phyloP scores from a whole-genome alignment of 2,888 invertebrate species.

The Stenotaenia linearis region DNA sequence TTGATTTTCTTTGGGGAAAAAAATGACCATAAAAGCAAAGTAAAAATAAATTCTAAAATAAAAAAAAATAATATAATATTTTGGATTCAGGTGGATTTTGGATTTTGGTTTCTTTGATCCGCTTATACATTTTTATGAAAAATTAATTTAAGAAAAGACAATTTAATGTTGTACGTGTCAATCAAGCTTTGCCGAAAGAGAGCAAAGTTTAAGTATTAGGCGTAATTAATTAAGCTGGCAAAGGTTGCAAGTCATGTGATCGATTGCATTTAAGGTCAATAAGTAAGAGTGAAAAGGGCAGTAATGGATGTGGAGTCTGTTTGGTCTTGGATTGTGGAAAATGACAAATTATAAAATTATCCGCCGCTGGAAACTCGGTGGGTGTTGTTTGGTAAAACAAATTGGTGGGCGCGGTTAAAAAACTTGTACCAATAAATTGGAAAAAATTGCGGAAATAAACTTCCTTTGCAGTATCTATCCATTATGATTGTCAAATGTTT shows the following conservation, averaged over 20 bases:
- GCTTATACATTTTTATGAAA: background rate
- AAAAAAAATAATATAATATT: no score
- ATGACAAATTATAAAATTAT: background rate
- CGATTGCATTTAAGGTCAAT: background rate
- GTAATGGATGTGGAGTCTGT: background rate
- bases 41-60: no score
- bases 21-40: no score
- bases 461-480: no score
- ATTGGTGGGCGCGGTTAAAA: background rate
- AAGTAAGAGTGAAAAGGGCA: background rate
- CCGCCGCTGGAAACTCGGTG: background rate
- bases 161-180: background rate
- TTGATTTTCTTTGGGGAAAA: no score
- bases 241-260: background rate
- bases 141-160: background rate
- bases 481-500: no score
- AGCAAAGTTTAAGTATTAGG: background rate
- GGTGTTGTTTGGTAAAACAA: background rate
- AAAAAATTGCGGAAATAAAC: background rate
- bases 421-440: background rate
- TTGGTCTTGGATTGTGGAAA: background rate
- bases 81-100: background rate
- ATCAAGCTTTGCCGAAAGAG: background rate
- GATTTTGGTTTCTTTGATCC: background rate
- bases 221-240: background rate